Conservation (phyloP, 2,888 invertebrate species). For the Caenorhabditis sulstoni region DNA sequence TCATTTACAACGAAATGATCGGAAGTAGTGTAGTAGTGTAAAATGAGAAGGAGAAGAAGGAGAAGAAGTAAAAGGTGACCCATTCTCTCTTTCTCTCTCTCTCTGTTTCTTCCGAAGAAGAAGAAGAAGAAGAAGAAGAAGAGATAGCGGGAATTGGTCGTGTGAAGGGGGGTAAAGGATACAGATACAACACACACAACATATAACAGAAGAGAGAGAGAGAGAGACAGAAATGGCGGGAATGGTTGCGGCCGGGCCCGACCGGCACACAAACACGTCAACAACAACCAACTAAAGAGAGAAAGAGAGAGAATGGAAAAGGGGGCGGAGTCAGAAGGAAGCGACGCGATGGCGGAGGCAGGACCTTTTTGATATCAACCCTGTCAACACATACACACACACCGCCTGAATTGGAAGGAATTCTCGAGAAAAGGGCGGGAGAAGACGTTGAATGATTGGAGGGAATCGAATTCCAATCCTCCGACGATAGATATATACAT, state of each 20-base stretch:
- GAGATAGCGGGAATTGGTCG: not conserved
- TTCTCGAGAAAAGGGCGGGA: not conserved
- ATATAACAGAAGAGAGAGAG: not conserved
- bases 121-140: slow-evolving; percentile 3
- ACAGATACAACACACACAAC: not conserved
- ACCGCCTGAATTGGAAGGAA: not conserved
- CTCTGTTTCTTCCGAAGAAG: too few species aligned
- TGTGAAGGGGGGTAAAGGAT: not conserved
- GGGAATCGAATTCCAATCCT: too few species aligned
- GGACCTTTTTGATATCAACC: slow-evolving; percentile 18
- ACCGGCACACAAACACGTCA: too few species aligned
- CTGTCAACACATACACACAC: too few species aligned
- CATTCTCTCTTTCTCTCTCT: too few species aligned
- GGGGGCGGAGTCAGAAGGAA: slow-evolving; percentile 1
- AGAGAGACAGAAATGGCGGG: slow-evolving; percentile 2
- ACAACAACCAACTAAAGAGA: slow-evolving; percentile 23
- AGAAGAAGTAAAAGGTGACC: not conserved
- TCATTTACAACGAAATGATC: too few species aligned
- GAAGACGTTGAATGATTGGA: slow-evolving; percentile 1
- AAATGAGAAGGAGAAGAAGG: not conserved
- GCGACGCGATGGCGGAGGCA: slow-evolving; percentile 37
- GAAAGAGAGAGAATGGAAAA: slow-evolving; percentile 9
- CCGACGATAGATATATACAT: too few species aligned
- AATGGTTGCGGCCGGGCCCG: slow-evolving; percentile 14
- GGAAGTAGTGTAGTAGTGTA: not conserved